Base-by-base conservation (phyloP, 2,113 vertebrate genomes). In the Hirundichthys speculiger region DNA sequence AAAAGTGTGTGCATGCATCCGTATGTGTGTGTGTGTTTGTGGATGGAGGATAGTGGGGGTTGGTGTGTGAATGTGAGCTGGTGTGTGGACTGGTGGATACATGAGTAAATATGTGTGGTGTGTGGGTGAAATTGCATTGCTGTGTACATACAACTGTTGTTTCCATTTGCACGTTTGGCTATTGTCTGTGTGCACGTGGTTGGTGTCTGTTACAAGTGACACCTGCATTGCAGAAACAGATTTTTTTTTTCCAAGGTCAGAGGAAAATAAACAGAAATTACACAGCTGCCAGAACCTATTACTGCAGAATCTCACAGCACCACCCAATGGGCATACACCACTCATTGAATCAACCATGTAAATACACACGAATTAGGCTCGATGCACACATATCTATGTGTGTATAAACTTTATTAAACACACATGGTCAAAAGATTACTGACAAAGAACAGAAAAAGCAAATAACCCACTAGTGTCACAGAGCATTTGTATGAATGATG, bases 261-360 rank as follows among this genome's bases (percentile, higher is more conserved):
- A 41, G 62, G 75, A 82, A 90, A 91, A 91, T 92, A 80, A 91
- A 77, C 86, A 86, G 71, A 86, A 90, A 90, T 92, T 89, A 88
- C 89, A 90, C 89, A 88, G 90, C 90, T 92, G 91, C 84, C 90
- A 90, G 79, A 91, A 86, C 75, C 75, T 69, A 88, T 92, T 92
- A 92, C 60, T 56, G 70, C 73, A 79, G 58, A 80, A 69, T 68
- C 45, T 47, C 80, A 73, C 47, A 84, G 84, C 73, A 80, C 79
- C 69, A 52, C 64, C 82, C 83, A 82, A 62, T 57, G 67, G 59
- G 66, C 64, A 72, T 13, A 50, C 24, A 73, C 54, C 70, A 77
- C 65, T 59, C 69, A 70, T 6, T 38, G 60, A 75, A 47, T 64
- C 53, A 49, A 19, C 65, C 46, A 47, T 75, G 64, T 62, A 68